Evolutionary conservation across 2,797 vertebrate species (phyloP), one percentile per base, ranked within the genome.

Genomic region (Halcyon chelicuti): DNA sequence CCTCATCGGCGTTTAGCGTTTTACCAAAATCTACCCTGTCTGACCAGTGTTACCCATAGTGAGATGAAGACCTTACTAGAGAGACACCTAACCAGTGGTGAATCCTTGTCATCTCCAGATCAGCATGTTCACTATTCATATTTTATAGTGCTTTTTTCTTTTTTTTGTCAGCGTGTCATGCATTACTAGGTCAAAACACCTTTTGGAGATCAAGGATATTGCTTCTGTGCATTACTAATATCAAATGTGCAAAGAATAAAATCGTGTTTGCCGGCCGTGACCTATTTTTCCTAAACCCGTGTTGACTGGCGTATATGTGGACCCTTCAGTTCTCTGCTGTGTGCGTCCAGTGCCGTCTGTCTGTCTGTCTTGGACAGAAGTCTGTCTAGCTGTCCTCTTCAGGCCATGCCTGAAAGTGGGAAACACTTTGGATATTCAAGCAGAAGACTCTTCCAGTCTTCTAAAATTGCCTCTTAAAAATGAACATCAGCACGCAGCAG

Each of bases 151-250:
- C 17, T 26, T 52, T 52, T 51, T 26, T 52, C 39, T 49, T 76
- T 86, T 47, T 60, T 76, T 65, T 54, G 71, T 66, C 77, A 70
- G 58, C 42, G 4, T 78, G 73, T 83, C 26, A 12, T 25, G 37
- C 4, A 0, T 66, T 84, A 55, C 20, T 60, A 66, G 86, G 88
- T 88, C 86, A 85, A 44, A 93, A 52, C 67, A 82, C 74, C 83
- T 93, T 60, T 76, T 35, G 77, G 84, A 85, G 74, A 77, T 79
- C 57, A 46, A 31, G 66, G 63, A 42, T 95, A 61, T 81, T 90
- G 71, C 49, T 94, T 91, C 66, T 74, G 35, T 94, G 80, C 93
- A 60, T 88, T 86, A 22, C 60, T 71, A 18, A 67, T 93, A 94
- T 66, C 63, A 54, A 49, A 76, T 37, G 35, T 63, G 74, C 55